These are phyloP conservation scores for Gallinago stenura DNA, from an alignment of 2,797 vertebrate genomes.

Conservation along the genomic window DNA sequence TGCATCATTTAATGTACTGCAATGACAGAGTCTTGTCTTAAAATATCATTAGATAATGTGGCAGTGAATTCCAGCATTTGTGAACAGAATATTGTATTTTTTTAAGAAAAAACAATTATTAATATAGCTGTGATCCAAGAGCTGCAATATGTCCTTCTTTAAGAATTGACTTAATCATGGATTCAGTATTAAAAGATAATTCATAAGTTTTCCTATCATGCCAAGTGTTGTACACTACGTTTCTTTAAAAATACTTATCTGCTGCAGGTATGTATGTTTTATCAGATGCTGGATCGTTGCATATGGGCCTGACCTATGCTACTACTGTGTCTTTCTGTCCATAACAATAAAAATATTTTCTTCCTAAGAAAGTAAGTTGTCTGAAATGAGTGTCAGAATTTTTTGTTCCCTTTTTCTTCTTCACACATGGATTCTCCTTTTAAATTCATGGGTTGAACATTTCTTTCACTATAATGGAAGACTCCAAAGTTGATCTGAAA, in stretches of 20 bases:
- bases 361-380: not conserved
- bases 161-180: not conserved
- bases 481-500: not conserved
- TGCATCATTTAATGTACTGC: not conserved
- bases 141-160: slow-evolving; percentile 12
- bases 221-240: not conserved
- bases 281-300: not conserved
- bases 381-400: not conserved
- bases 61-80: not conserved
- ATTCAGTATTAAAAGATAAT: slow-evolving; percentile 28
- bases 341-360: not conserved
- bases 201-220: not conserved
- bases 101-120: not conserved
- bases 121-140: not conserved
- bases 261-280: not conserved
- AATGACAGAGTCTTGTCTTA: slow-evolving; percentile 33
- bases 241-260: not conserved
- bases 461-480: not conserved
- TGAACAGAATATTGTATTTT: slow-evolving; percentile 24
- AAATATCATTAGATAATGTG: slow-evolving; percentile 29
- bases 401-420: not conserved
- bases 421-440: not conserved
- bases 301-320: not conserved
- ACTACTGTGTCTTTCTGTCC: not conserved
- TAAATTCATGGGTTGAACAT: not conserved